These are phyloP conservation scores for Erebia aethiops DNA, from an alignment of 2,888 invertebrate species.

Conservation along the genomic window DNA sequence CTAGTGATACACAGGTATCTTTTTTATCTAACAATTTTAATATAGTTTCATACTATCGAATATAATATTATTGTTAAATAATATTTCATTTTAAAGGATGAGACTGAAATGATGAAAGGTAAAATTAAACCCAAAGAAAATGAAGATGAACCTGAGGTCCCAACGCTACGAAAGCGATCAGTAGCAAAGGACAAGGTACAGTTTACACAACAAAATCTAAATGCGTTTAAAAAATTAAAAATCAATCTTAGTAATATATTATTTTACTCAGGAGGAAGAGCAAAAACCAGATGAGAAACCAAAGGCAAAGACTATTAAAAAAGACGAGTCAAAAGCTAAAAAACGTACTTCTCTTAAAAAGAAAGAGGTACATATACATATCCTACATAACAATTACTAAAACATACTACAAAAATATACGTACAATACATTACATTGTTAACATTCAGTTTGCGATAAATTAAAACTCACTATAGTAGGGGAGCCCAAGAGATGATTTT, in stretches of 20 bases:
- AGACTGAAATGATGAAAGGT: slow-evolving; percentile 72
- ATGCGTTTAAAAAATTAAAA: slow-evolving; percentile 12
- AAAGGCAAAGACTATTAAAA: slow-evolving; percentile 68
- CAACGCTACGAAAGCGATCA: slow-evolving; percentile 71
- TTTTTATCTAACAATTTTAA: neutral
- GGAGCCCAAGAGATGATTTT: too few relatives aligned
- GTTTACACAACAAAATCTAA: slow-evolving; percentile 14
- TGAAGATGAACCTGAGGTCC: slow-evolving; percentile 71
- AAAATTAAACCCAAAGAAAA: slow-evolving; percentile 77
- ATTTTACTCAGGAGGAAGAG: slow-evolving; percentile 68
- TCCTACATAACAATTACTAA: neutral
- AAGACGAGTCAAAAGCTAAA: slow-evolving; percentile 69
- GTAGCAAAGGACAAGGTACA: slow-evolving; percentile 74
- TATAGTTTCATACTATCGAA: neutral
- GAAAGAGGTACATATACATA: slow-evolving; percentile 67
- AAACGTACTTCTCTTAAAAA: slow-evolving; percentile 75
- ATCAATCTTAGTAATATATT: slow-evolving; percentile 25
- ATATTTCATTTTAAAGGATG: slow-evolving; percentile 56
- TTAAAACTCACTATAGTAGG: slow-evolving; percentile 7
- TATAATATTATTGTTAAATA: neutral
- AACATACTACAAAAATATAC: neutral
- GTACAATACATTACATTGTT: slow-evolving; percentile 22
- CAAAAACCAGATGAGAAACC: slow-evolving; percentile 74
- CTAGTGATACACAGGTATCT: slow-evolving; percentile 71
- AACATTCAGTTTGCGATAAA: slow-evolving; percentile 13